Conservation (phyloP, 1,140 invertebrate genomes). For the Pseudomyrmex concolor region DNA sequence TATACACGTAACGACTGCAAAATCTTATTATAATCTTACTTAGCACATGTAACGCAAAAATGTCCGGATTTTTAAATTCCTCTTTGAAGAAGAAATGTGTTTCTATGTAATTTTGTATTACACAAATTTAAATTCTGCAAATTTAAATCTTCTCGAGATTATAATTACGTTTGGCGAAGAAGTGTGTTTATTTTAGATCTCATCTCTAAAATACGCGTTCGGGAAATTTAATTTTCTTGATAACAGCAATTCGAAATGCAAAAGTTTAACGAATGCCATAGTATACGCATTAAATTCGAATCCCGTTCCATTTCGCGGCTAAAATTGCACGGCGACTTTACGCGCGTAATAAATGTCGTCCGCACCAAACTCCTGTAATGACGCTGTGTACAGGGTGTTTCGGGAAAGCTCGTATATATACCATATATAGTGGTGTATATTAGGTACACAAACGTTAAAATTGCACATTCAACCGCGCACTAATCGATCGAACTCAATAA, state of each 20-base stretch:
- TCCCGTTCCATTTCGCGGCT: constrained; percentile 34
- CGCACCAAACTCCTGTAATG: constrained; percentile 13
- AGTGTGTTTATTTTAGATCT: background rate
- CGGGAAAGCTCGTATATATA: constrained; percentile 11
- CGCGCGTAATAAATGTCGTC: constrained; percentile 53
- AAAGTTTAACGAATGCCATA: background rate
- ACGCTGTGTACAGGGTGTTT: constrained; percentile 3
- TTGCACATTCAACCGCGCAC: constrained; percentile 21
- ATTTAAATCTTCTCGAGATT: background rate
- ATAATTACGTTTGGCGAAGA: background rate
- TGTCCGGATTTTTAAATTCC: no score
- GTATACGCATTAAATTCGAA: constrained; percentile 29
- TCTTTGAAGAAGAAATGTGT: no score
- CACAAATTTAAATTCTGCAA: background rate
- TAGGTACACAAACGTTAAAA: background rate
- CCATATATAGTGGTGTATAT: background rate
- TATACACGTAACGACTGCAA: background rate
- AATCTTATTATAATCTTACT: no score
- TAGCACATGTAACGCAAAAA: no score
- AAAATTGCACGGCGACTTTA: constrained; percentile 47
- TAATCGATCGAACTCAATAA: constrained; percentile 33
- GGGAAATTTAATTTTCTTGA: constrained; percentile 16
- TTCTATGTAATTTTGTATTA: no score
- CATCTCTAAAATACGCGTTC: constrained; percentile 1
- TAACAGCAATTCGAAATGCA: constrained; percentile 21